A percentile compares a stretch with the other conserved stretches of the same genome.
These are phyloP conservation scores for Amblyraja radiata DNA, from an alignment of 2,797 vertebrate species.

Conservation along the genomic window DNA sequence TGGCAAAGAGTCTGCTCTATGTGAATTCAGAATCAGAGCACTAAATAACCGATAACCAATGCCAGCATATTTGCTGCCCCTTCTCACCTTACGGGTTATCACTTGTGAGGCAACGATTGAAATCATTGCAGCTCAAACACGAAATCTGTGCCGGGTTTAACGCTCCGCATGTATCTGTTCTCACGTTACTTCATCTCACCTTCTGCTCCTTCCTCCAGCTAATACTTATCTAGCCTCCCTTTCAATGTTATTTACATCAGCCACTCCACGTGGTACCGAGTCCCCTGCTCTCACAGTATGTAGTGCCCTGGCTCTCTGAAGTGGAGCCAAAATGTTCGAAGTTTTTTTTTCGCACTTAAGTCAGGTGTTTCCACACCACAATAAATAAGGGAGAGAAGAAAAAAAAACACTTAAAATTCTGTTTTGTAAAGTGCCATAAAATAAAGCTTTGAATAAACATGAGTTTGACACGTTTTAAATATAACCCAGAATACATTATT, in stretches of 20 bases:
- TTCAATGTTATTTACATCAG: not conserved
- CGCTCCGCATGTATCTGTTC: not conserved
- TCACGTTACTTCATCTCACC: not conserved
- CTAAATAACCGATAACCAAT: not conserved
- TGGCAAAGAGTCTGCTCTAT: not conserved
- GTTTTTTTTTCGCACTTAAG: not conserved
- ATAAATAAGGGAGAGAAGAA: not conserved
- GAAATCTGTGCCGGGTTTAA: not conserved
- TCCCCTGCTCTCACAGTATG: not conserved
- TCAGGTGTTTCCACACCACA: not conserved
- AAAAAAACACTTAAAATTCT: not conserved
- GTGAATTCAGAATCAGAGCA: not conserved
- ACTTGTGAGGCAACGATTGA: not conserved
- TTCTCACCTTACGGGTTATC: not conserved
- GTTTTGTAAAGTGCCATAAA: slow-evolving; percentile 19
- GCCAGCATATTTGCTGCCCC: not conserved
- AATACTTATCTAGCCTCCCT: not conserved
- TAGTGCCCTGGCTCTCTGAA: not conserved
- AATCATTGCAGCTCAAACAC: not conserved
- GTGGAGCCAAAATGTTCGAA: not conserved
- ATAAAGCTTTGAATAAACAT: slow-evolving; percentile 33
- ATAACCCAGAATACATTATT: slow-evolving; percentile 31
- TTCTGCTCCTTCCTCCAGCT: not conserved
- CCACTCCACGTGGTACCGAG: not conserved
- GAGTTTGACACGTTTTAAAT: slow-evolving; percentile 32